Percentiles rank a stretch among this genome's conserved stretches.
phyloP scores from a whole-genome alignment of 2,888 invertebrate genomes.

The Lepidonotus clava region DNA sequence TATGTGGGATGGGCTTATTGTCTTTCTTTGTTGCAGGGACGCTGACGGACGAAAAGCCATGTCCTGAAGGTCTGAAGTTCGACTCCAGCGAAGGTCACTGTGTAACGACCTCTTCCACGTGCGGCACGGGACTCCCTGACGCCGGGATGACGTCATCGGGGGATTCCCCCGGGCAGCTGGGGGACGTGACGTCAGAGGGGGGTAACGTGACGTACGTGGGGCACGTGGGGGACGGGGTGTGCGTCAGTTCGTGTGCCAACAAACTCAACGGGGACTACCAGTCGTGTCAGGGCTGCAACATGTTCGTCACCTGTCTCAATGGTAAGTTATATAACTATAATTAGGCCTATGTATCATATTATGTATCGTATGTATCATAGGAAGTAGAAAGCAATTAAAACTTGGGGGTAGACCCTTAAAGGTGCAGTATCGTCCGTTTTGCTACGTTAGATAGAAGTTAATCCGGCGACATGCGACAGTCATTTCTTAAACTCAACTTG shows the following conservation, averaged over 20 bases:
- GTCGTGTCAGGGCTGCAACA: slow-evolving; percentile 66
- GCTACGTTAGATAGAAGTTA: too few species aligned
- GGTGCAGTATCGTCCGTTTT: too few species aligned
- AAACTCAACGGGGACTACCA: slow-evolving; percentile 64
- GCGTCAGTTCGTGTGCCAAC: slow-evolving; percentile 9
- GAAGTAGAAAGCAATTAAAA: too few species aligned
- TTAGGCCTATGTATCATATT: too few species aligned
- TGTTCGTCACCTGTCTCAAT: slow-evolving; percentile 68
- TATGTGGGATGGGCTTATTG: too few species aligned
- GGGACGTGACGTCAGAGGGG: background rate
- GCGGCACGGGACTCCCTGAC: background rate
- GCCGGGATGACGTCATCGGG: background rate
- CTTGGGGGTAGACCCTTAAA: too few species aligned
- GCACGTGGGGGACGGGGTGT: slow-evolving; percentile 6
- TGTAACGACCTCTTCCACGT: background rate
- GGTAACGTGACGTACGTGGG: background rate
- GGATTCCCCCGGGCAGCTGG: background rate
- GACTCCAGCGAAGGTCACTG: background rate
- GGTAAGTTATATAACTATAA: too few species aligned
- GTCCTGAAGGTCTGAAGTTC: slow-evolving; percentile 14
- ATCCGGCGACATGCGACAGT: too few species aligned
- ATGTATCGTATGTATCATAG: too few species aligned
- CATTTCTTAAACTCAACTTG: too few species aligned
- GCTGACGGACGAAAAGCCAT: background rate
- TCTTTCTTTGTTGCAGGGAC: too few species aligned